Evolutionary conservation across 2,888 invertebrate genomes (phyloP).

Genomic region (Drosophila subquinaria): DNA sequence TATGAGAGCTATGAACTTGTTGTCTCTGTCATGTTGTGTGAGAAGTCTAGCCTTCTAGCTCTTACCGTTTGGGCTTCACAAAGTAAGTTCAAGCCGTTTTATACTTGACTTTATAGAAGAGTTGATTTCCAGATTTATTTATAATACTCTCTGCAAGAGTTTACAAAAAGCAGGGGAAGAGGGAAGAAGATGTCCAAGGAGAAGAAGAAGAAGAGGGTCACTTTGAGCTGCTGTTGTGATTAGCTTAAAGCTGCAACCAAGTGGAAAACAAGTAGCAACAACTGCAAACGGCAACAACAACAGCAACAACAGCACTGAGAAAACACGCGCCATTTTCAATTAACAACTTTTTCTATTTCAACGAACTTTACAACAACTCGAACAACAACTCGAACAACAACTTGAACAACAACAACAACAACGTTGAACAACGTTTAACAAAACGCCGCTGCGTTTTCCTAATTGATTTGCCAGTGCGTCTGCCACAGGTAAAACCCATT

Average conservation of each 20-base stretch:
- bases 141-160: too few relatives aligned
- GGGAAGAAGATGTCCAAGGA: not conserved
- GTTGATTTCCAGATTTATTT: too few relatives aligned
- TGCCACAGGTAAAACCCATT: conserved; percentile 33
- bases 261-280: conserved; percentile 53
- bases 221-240: conserved; percentile 25
- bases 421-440: conserved; percentile 51
- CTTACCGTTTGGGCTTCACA: too few relatives aligned
- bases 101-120: too few relatives aligned
- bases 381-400: conserved; percentile 15
- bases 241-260: conserved; percentile 49
- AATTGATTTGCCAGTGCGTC: conserved; percentile 71
- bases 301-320: conserved; percentile 23
- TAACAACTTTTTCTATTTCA: conserved; percentile 68
- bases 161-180: too few relatives aligned
- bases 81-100: too few relatives aligned
- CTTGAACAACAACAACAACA: conserved; percentile 7
- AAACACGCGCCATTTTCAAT: conserved; percentile 70
- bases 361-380: conserved; percentile 21
- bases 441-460: conserved; percentile 56
- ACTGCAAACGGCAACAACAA: conserved; percentile 7
- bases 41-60: too few relatives aligned
- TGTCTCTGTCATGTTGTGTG: too few relatives aligned
- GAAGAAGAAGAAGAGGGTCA: conserved; percentile 11
- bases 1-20: too few relatives aligned